Base-by-base conservation (phyloP, 53 echinoderm and acorn worm genomes). In the Stichopus horrens region DNA sequence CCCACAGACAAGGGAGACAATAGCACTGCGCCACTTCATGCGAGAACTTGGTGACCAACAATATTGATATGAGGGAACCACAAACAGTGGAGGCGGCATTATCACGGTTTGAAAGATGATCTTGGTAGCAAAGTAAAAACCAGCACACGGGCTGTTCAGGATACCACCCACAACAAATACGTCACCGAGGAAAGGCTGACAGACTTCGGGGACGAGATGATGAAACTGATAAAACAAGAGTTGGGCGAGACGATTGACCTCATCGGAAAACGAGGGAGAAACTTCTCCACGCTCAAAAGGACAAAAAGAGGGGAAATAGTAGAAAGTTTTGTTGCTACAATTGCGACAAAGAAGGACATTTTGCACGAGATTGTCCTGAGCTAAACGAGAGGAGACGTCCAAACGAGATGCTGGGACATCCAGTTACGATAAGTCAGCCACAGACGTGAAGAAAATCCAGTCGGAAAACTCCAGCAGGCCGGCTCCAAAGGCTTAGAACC, bases 381-480 rank as follows among this genome's bases (percentile, higher is more conserved):
- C 66, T 54, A 58, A 55, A 76, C 16, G 53, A 16, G 74, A 23
- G 76, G 21, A 74, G 54, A 21, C n/a, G 10, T 6, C 66, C 20
- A 57, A 22, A 6, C 76, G 14, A 8, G 6, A 59, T 14, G 7
- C 21, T 3, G 54, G 11, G 14, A 59, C 21, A 7, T 73, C 78
- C 11, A 77, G n/a, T 57, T 7, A 51, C 16, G n/a, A 55, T 81
- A 19, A 68, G 16, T 14, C 68, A 19, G 68, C 63, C 14, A 60
- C 9, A 14, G 68, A 6, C 68, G 18, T 68, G 6, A 68, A 59
- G 1, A 8, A 86, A 23, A 66, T 14, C 19, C 37, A 7, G 55
- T 52, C 88, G 83, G 91, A 83, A 91, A 88, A 91, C 91, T 79
- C 77, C 55, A 58, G 55, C 55, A 83, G 88, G 73, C 91, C 83